A percentile compares a stretch with the other conserved stretches of the same genome.
Evolutionary conservation across 2,888 invertebrate genomes (phyloP).

Genomic region (Scrobipalpa costella): DNA sequence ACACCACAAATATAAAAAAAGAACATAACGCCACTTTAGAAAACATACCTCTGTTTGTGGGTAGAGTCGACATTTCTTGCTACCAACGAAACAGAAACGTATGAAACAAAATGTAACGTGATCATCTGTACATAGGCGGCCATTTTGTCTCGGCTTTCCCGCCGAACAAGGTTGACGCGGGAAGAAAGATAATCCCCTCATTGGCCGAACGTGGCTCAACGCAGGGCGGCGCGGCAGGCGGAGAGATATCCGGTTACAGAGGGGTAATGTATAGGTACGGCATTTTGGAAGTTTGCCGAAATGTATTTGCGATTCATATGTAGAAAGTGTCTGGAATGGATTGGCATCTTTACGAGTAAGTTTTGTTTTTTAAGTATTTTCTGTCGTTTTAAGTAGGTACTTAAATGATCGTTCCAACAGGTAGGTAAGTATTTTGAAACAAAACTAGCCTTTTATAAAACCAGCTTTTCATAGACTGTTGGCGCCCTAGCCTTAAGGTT

Average conservation of each 20-base stretch:
- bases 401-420: no score
- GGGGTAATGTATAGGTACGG: conserved; percentile 13
- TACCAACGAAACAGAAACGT: background rate
- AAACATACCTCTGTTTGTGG: no score
- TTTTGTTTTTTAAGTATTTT: background rate
- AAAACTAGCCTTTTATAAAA: no score
- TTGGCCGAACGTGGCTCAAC: conserved; percentile 51
- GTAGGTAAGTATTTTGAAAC: no score
- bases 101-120: conserved; percentile 5
- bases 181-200: conserved; percentile 67
- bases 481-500: no score
- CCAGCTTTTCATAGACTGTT: no score
- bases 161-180: conserved; percentile 42
- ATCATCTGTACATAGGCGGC: conserved; percentile 43
- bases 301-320: background rate
- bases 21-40: no score
- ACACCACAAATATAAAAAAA: no score
- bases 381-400: background rate
- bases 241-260: conserved; percentile 49
- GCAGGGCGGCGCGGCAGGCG: conserved; percentile 41
- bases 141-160: conserved; percentile 66
- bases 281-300: background rate
- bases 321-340: background rate
- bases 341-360: background rate
- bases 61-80: background rate